Evolutionary conservation across 2,113 vertebrate species (phyloP).

Genomic region (Corvus cornix): DNA sequence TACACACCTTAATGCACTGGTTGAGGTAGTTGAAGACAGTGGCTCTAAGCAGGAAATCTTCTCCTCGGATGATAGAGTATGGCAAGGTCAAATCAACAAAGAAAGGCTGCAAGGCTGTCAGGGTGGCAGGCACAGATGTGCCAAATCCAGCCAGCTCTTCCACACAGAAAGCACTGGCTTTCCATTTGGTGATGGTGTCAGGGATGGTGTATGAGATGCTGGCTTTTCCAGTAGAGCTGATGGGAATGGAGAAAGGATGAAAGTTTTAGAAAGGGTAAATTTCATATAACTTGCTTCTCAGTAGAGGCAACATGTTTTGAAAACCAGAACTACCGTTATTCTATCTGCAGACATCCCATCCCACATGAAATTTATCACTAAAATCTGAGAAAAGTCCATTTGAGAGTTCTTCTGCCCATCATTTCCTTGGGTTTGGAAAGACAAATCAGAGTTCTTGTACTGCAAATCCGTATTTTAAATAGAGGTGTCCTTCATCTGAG

Average conservation of each 20-base stretch:
- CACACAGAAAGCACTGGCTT: conserved; percentile 81
- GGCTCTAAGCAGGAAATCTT: conserved; percentile 79
- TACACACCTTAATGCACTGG: conserved; percentile 47
- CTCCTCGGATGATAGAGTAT: conserved; percentile 79
- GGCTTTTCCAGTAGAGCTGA: conserved; percentile 49
- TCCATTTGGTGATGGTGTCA: conserved; percentile 87
- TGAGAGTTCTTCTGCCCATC: neutral
- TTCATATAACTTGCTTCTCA: neutral
- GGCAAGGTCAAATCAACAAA: conserved; percentile 84
- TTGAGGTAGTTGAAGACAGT: conserved; percentile 74
- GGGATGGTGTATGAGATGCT: conserved; percentile 66
- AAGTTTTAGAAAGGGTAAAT: neutral
- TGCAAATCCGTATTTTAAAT: neutral
- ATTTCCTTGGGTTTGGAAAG: neutral
- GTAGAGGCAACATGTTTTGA: neutral
- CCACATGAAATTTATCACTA: neutral
- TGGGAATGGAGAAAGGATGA: neutral
- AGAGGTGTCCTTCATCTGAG: neutral
- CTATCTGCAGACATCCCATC: neutral
- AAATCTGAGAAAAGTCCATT: neutral
- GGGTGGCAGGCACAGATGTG: conserved; percentile 59
- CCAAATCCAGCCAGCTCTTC: conserved; percentile 77
- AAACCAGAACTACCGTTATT: neutral
- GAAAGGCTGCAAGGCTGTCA: conserved; percentile 82
- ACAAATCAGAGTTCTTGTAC: neutral